phyloP scores from a whole-genome alignment of 30 jellyfish, hydroid and myxozoan species.

The Nemopilema nomurai region DNA sequence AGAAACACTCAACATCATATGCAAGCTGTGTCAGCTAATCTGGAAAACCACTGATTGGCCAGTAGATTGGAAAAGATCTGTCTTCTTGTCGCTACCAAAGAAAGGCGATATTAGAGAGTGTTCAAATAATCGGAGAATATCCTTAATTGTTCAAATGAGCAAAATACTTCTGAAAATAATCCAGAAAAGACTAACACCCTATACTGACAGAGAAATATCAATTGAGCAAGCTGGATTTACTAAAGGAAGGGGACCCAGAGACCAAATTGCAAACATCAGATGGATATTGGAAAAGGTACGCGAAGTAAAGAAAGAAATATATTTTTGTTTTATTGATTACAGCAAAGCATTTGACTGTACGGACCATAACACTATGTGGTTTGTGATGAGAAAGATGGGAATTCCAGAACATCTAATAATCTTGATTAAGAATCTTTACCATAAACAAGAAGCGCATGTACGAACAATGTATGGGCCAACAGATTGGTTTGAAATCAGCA shows the following conservation, averaged over 20 bases:
- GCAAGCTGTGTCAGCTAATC: conserved; percentile 23
- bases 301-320: too few relatives aligned
- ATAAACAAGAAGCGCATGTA: too few relatives aligned
- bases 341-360: too few relatives aligned
- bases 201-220: neutral
- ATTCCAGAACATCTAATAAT: too few relatives aligned
- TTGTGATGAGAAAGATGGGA: too few relatives aligned
- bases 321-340: too few relatives aligned
- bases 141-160: conserved; percentile 26
- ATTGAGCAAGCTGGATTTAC: conserved; percentile 35
- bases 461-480: too few relatives aligned
- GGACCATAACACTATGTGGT: too few relatives aligned
- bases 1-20: conserved; percentile 24
- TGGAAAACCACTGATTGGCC: conserved; percentile 57
- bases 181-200: conserved; percentile 8
- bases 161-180: conserved; percentile 25
- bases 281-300: too few relatives aligned
- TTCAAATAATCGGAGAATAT: conserved; percentile 11
- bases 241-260: neutral
- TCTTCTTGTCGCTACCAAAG: conserved; percentile 16
- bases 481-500: too few relatives aligned
- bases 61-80: conserved; percentile 19
- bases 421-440: too few relatives aligned
- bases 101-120: conserved; percentile 26
- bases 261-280: conserved; percentile 17